A percentile compares a stretch with the other conserved stretches of the same genome.
Conservation (phyloP, 2,797 vertebrate species). For the Sebastes cheni region DNA sequence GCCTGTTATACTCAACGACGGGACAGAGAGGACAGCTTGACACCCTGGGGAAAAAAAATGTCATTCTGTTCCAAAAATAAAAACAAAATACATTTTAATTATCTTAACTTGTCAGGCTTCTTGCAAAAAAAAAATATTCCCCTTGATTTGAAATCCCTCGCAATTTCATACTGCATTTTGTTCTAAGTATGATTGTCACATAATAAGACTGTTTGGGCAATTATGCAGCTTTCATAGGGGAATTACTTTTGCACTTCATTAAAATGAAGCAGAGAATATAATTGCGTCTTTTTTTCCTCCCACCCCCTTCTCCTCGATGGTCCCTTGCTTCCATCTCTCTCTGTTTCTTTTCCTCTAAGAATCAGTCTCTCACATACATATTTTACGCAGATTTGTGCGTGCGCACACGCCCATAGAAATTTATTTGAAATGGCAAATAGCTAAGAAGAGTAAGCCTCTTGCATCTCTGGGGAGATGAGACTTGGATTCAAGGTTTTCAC, state of each 20-base stretch:
- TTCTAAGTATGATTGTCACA: conserved; percentile 82
- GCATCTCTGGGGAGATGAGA: conserved; percentile 57
- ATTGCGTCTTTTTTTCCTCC: conserved; percentile 66
- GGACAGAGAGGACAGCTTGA: conserved; percentile 32
- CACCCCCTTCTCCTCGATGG: conserved; percentile 49
- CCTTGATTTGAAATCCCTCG: conserved; percentile 75
- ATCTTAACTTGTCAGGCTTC: conserved; percentile 77
- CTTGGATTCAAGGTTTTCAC: conserved; percentile 62
- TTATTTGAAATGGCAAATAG: conserved; percentile 70
- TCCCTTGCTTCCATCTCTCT: conserved; percentile 34
- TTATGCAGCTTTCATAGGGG: conserved; percentile 78
- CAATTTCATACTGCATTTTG: conserved; percentile 76
- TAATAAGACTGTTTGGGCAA: conserved; percentile 83
- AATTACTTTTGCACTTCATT: conserved; percentile 83
- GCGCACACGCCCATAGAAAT: conserved; percentile 30
- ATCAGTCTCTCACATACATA: conserved; percentile 20
- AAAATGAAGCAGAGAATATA: conserved; percentile 76
- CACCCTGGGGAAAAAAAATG: conserved; percentile 26
- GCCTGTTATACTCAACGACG: conserved; percentile 41
- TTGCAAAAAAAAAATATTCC: conserved; percentile 53
- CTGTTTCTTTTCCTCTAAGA: conserved; percentile 29
- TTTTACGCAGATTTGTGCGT: conserved; percentile 14
- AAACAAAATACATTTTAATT: conserved; percentile 68
- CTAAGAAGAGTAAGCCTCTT: conserved; percentile 44
- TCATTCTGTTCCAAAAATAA: conserved; percentile 50